A percentile compares a stretch with the other conserved stretches of the same genome.
These are phyloP conservation scores for Euplagia quadripunctaria DNA, from an alignment of 2,888 invertebrate genomes.

Conservation along the genomic window DNA sequence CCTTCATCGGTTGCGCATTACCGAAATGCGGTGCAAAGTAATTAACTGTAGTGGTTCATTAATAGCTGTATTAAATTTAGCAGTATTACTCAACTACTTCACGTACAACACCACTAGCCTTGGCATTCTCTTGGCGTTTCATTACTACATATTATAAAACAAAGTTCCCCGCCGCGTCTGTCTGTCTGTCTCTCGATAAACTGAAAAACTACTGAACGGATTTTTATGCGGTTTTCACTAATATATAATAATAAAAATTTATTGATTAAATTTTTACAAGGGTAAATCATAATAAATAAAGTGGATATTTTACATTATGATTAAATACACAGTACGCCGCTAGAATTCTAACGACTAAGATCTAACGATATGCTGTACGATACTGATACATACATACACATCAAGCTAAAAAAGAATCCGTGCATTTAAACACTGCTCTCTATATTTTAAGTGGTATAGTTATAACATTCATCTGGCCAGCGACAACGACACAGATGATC, in stretches of 20 bases:
- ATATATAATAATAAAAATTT: too few species aligned
- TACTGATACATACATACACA: too few species aligned
- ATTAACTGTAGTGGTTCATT: slow-evolving; percentile 74
- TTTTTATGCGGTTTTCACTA: too few species aligned
- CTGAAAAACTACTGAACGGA: too few species aligned
- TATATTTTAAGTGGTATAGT: not conserved
- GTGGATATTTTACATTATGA: too few species aligned
- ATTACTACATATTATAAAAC: too few species aligned
- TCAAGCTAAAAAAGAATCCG: not conserved
- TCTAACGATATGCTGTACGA: too few species aligned
- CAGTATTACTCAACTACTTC: slow-evolving; percentile 50
- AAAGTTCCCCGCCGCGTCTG: too few species aligned
- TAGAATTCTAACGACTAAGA: not conserved
- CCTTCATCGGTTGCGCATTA: slow-evolving; percentile 24
- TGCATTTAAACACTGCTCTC: not conserved
- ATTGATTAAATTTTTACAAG: too few species aligned
- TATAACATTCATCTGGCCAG: not conserved
- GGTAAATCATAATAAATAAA: too few species aligned
- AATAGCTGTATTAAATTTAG: slow-evolving; percentile 72
- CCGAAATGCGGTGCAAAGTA: slow-evolving; percentile 56
- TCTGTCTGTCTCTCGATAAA: too few species aligned
- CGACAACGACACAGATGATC: slow-evolving; percentile 60
- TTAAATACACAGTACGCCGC: too few species aligned
- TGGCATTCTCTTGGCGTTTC: not conserved
- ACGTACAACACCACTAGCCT: slow-evolving; percentile 12